These are phyloP conservation scores for Mastomys natalensis DNA, from an alignment of 2,113 vertebrate species.

Conservation along the genomic window DNA sequence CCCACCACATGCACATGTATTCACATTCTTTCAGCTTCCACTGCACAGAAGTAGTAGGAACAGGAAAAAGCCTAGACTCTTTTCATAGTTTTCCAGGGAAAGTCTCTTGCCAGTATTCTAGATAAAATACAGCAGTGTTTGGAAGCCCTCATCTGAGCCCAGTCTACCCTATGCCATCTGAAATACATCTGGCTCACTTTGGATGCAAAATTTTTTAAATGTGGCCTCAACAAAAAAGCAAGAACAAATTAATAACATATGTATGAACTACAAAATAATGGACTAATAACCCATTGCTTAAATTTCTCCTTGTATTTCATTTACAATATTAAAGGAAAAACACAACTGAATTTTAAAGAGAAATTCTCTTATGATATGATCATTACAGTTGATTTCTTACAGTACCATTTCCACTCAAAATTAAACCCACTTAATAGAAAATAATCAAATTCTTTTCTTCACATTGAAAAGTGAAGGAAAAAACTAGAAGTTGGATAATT, in stretches of 20 bases:
- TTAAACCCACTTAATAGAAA: slow-evolving; percentile 39
- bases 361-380: slow-evolving; percentile 17
- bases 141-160: slow-evolving; percentile 14
- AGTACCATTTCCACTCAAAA: background rate
- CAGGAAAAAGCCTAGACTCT: background rate
- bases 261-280: slow-evolving; percentile 6
- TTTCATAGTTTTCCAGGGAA: slow-evolving; percentile 52
- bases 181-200: background rate
- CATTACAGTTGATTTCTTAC: background rate
- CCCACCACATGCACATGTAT: background rate
- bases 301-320: slow-evolving; percentile 17
- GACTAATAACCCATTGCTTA: slow-evolving; percentile 23
- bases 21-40: background rate
- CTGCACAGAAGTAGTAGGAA: background rate
- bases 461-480: background rate
- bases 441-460: background rate
- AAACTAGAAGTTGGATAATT: slow-evolving; percentile 21
- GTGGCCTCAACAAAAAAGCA: slow-evolving; percentile 7
- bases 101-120: slow-evolving; percentile 16
- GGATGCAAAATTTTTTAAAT: background rate
- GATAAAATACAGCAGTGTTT: background rate
- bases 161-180: background rate
- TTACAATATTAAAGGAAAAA: slow-evolving; percentile 53
- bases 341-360: slow-evolving; percentile 40
- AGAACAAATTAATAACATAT: slow-evolving; percentile 37